Evolutionary conservation across 2,888 invertebrate species (phyloP), one percentile per base, ranked within the genome.

Genomic region (Serrognathus titanus): DNA sequence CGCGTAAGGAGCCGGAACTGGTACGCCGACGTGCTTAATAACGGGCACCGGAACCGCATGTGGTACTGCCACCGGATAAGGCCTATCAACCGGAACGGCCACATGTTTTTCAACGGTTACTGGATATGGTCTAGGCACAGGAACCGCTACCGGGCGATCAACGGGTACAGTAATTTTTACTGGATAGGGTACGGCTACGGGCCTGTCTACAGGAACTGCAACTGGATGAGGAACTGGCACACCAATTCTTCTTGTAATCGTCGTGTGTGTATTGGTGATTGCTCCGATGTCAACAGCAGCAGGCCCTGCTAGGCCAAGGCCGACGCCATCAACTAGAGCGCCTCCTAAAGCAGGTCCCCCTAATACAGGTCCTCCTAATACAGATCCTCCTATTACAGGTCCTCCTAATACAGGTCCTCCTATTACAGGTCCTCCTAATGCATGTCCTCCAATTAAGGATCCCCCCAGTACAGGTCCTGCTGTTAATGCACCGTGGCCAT

Each of bases 141-240:
- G 70, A 1, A 73, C 68, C 4, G 75, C 79, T 39, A 73, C 70
- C 12, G 78, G 77, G 51, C 74, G 68, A 55, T 76, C 72, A 0
- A 86, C 83, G 52, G 82, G 77, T 11, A 86, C 82, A 0, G 85
- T 84, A 0, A 83, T 80, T 10, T 80, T 82, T 10, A 71, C 71
- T 31, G 71, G 69, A 6, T 73, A 70, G 5, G 72, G 67, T 16
- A 70, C 68, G 6, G 68, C 76, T 6, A 74, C 69, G 8, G 69
- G 74, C 54, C 70, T 67, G 49, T 74, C 74, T 48, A 83, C 80
- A n/a, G 78, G 74, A 13, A 81, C 79, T 2, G 81, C 77, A 36
- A 80, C 80, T 16, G 82, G 82, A 31, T 80, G 79, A 0, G 81
- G 77, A 6, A 81, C 79, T 2, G 82, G 80, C 2, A 82, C 78